Conservation (phyloP, 1,140 invertebrate species). For the Cepaea nemoralis region DNA sequence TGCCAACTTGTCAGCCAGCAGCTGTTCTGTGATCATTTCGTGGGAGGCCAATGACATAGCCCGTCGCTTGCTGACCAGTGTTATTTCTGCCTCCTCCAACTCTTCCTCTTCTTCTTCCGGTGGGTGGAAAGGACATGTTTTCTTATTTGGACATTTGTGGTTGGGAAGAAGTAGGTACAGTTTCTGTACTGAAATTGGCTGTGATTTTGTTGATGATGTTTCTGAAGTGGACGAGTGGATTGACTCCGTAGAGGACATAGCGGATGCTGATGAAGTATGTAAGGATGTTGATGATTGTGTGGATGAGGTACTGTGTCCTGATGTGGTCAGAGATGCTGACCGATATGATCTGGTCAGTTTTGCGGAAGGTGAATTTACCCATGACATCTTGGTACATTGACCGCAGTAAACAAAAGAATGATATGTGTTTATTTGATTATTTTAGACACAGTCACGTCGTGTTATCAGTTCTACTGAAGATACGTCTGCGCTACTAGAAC, state of each 20-base stretch:
- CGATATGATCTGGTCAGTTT: not conserved
- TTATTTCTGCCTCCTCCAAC: conserved; percentile 9
- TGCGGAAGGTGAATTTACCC: not conserved
- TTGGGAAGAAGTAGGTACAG: conserved; percentile 50
- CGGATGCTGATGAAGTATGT: not conserved
- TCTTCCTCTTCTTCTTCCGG: conserved; percentile 42
- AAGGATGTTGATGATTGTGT: no score
- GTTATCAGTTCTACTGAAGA: no score
- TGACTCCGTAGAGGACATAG: not conserved
- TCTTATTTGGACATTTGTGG: conserved; percentile 45
- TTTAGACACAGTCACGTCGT: no score
- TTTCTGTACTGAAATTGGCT: conserved; percentile 1
- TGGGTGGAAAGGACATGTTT: conserved; percentile 50
- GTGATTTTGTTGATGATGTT: not conserved
- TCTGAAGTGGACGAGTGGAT: not conserved
- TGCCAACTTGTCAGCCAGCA: conserved; percentile 34
- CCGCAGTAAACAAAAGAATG: no score
- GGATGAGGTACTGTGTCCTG: not conserved
- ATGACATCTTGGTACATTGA: not conserved
- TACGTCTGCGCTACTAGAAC: no score
- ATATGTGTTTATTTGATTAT: no score
- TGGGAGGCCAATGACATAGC: conserved; percentile 23
- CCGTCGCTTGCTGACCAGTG: conserved; percentile 14
- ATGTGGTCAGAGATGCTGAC: not conserved
- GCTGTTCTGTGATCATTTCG: conserved; percentile 17